Evolutionary conservation across 1,140 invertebrate genomes (phyloP).

Genomic region (Goniozus legneri): DNA sequence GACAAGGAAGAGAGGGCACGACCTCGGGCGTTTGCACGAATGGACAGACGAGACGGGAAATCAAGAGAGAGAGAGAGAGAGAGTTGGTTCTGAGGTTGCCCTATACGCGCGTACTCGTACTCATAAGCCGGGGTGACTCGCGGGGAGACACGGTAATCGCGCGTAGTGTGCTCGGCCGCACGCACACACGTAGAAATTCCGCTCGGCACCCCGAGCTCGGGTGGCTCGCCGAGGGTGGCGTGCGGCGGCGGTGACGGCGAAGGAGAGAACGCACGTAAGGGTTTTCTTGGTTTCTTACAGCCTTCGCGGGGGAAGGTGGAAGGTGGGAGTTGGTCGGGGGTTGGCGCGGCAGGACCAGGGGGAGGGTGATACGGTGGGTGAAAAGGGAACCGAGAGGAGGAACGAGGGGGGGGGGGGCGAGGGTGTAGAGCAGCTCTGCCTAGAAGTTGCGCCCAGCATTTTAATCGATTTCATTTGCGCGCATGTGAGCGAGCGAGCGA

Average conservation of each 20-base stretch:
- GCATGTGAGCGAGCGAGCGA: slow-evolving; percentile 46
- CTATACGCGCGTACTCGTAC: slow-evolving; percentile 12
- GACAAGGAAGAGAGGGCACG: too few species aligned
- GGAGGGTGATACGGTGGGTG: slow-evolving; percentile 16
- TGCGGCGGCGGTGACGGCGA: background rate
- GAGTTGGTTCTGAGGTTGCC: background rate
- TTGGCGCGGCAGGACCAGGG: slow-evolving; percentile 15
- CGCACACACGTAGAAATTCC: background rate
- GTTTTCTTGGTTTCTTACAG: slow-evolving; percentile 52
- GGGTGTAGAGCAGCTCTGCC: slow-evolving; percentile 28
- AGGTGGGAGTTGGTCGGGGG: slow-evolving; percentile 18
- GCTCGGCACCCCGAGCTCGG: too few species aligned
- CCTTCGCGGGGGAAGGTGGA: slow-evolving; percentile 9
- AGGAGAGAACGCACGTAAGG: slow-evolving; percentile 41
- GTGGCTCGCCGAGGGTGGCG: background rate
- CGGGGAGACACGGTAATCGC: slow-evolving; percentile 12
- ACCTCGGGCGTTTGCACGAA: too few species aligned
- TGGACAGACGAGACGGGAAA: too few species aligned
- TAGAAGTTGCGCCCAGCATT: slow-evolving; percentile 55
- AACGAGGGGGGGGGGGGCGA: slow-evolving; percentile 20
- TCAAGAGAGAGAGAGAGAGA: too few species aligned
- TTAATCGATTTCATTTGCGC: slow-evolving; percentile 57
- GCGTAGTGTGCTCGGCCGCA: background rate
- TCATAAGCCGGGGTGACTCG: background rate
- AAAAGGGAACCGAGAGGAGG: too few species aligned